A percentile compares a stretch with the other conserved stretches of the same genome.
phyloP scores from a whole-genome alignment of 2,113 vertebrate genomes.

The Chaetodon trifascialis region DNA sequence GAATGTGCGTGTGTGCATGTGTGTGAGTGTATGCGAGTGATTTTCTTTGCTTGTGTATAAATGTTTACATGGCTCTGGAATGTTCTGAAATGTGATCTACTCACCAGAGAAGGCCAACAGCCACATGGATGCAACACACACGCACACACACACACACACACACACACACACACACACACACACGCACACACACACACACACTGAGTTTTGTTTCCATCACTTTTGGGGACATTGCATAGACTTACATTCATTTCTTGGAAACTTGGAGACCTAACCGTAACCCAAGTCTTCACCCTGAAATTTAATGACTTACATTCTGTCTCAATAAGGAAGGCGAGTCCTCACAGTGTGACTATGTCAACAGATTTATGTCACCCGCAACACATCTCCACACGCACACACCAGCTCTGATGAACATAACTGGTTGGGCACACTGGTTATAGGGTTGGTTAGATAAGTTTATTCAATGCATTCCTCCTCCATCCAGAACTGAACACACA shows the following conservation, averaged over 20 bases:
- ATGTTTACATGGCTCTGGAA: slow-evolving; percentile 80
- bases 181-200: slow-evolving; percentile 33
- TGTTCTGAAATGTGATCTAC: slow-evolving; percentile 77
- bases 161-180: neutral
- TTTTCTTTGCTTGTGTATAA: slow-evolving; percentile 71
- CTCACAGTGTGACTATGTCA: too few species aligned
- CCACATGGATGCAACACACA: slow-evolving; percentile 35
- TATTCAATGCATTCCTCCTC: slow-evolving; percentile 53
- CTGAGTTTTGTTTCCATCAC: neutral
- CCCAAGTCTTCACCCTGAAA: too few species aligned
- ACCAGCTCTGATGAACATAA: slow-evolving; percentile 33
- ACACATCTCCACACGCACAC: neutral
- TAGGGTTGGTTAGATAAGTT: slow-evolving; percentile 51
- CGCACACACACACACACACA: slow-evolving; percentile 33
- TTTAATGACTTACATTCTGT: too few species aligned
- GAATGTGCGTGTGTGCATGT: slow-evolving; percentile 44
- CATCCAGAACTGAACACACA: slow-evolving; percentile 34
- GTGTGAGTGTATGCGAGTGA: slow-evolving; percentile 33
- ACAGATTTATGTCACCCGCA: too few species aligned
- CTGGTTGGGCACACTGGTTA: slow-evolving; percentile 38
- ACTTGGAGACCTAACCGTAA: too few species aligned
- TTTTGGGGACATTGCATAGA: too few species aligned
- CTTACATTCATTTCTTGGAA: too few species aligned
- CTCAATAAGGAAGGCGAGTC: too few species aligned
- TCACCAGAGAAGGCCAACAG: slow-evolving; percentile 60